Evolutionary conservation across 2,113 vertebrate species (phyloP), one percentile per base, ranked within the genome.

Genomic region (Laterallus jamaicensis): DNA sequence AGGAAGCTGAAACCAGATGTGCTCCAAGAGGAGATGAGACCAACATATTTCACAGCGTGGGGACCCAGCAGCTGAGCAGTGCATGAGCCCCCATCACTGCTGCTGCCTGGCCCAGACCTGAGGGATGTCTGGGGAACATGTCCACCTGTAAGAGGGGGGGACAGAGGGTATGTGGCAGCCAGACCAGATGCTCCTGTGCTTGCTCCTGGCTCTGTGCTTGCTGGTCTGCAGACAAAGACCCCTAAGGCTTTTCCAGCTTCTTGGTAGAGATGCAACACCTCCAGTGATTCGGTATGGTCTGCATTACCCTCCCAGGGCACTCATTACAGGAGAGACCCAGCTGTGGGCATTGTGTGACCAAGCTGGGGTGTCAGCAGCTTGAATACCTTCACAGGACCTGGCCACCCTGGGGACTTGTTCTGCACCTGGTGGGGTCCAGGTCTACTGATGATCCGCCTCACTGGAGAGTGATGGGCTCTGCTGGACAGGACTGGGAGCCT

Each of bases 181-280:
- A 37, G 81, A 18, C 3, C 49, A 59, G 71, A 2, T 16, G 15
- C 39, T 69, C 35, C 44, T 1, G 0, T 2, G 26, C 5, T 63
- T 2, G 0, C 31, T 68, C 28, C 58, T n/a, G 63, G 42, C 44
- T 44, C 75, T 67, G 37, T n/a, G 42, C 55, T 82, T 0, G 0
- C 12, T 19, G 47, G 56, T 18, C 21, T 79, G 18, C 0, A 1
- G 37, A 71, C 52, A 67, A 18, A 79, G 47, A 10, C 21, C 25
- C 6, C 25, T 5, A 3, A 12, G 58, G 29, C 22, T 82, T 40
- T 15, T 50, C 54, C 2, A 1, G 25, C 2, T 66, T 10, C 55
- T 40, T 31, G 52, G 10, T 29, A 31, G 42, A 74, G 52, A 6
- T 11, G 49, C 5, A 55, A 37, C 2, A 3, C 2, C n/a, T 68